Evolutionary conservation across 2,113 vertebrate species (phyloP).

Genomic region (Channa argus): DNA sequence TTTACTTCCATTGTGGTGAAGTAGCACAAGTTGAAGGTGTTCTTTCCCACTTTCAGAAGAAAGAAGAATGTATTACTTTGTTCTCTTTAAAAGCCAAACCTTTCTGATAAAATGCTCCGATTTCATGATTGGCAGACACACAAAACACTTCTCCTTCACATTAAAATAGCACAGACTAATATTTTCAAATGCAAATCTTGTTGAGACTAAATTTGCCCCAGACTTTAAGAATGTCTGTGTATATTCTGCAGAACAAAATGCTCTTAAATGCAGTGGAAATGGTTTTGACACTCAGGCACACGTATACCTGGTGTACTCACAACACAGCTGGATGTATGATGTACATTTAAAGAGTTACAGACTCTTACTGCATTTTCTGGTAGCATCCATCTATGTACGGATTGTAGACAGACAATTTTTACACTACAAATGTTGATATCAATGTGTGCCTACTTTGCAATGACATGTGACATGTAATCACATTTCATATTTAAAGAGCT

Average conservation of each 20-base stretch:
- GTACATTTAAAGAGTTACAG: background rate
- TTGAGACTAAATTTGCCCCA: conserved; percentile 29
- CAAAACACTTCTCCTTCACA: background rate
- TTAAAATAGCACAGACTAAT: conserved; percentile 2
- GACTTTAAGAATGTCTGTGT: background rate
- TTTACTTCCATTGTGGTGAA: conserved; percentile 16
- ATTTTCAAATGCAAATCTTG: conserved; percentile 31
- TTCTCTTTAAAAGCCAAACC: conserved; percentile 14
- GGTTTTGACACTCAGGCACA: background rate
- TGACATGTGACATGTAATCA: background rate
- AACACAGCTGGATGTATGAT: background rate
- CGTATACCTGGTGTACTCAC: background rate
- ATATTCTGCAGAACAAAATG: background rate
- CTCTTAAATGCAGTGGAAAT: background rate
- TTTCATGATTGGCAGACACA: conserved; percentile 41
- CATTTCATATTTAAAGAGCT: conserved; percentile 10
- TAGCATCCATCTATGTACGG: no score
- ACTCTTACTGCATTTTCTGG: background rate
- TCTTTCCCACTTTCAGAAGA: conserved; percentile 14
- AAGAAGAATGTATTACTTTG: conserved; percentile 15
- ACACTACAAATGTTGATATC: background rate
- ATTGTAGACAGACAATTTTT: background rate
- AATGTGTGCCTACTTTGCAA: background rate
- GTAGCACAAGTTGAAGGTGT: conserved; percentile 10
- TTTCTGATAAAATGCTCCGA: conserved; percentile 36